Percentiles rank a stretch among this genome's conserved stretches.
Conservation (phyloP, 2,797 vertebrate genomes). For the Girardinus metallicus region DNA sequence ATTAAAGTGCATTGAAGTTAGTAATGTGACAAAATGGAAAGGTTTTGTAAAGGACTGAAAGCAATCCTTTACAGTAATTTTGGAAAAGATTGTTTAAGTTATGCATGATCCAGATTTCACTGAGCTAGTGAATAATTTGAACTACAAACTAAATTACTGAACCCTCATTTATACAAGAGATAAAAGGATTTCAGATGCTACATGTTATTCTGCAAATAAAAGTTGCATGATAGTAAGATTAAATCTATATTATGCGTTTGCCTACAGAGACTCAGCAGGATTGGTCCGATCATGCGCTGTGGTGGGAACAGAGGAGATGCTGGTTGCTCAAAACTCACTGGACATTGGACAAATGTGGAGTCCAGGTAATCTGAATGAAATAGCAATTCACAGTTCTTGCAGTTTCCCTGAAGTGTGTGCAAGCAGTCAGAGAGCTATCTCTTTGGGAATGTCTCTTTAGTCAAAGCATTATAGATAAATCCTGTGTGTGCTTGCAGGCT, state of each 20-base stretch:
- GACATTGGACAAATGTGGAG: constrained; percentile 95
- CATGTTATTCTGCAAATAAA: not conserved
- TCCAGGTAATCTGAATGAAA: constrained; percentile 70
- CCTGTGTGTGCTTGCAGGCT: not conserved
- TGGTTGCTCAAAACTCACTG: constrained; percentile 98
- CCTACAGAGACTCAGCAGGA: constrained; percentile 87
- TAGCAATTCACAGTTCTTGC: not conserved
- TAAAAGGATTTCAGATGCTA: not conserved
- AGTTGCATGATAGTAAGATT: not conserved
- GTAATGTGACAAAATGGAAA: not conserved
- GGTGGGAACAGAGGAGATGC: constrained; percentile 95
- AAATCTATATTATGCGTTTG: constrained; percentile 3
- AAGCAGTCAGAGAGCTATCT: not conserved
- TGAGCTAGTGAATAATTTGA: not conserved
- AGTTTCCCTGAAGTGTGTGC: not conserved
- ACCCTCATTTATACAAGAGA: not conserved
- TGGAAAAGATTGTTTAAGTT: not conserved
- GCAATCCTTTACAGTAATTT: not conserved
- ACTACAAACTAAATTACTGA: not conserved
- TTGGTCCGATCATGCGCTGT: constrained; percentile 97
- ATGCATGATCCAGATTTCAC: not conserved
- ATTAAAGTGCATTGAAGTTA: not conserved
- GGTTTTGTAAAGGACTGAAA: not conserved
- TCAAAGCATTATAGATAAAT: constrained; percentile 14
- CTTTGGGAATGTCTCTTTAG: not conserved